Percentiles rank a stretch among this genome's conserved stretches.
These are phyloP conservation scores for Akabosia matsudoensis DNA, from an alignment of 1,140 invertebrate genomes.

Conservation along the genomic window DNA sequence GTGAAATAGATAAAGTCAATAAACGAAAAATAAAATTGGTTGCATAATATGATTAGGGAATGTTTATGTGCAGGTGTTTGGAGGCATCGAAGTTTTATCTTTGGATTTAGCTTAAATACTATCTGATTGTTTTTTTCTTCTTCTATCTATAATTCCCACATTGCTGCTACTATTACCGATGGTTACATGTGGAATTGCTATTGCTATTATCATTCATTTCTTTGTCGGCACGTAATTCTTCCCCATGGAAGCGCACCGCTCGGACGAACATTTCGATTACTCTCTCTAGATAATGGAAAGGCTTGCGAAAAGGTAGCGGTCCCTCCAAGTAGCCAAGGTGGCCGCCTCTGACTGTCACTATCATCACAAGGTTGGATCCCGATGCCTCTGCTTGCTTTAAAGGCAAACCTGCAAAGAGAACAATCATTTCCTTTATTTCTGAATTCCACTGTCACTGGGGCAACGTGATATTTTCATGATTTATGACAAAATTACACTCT, in stretches of 20 bases:
- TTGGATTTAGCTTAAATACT: no score
- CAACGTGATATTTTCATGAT: not conserved
- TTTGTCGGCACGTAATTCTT: conserved; percentile 2
- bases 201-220: conserved; percentile 25
- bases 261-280: conserved; percentile 33
- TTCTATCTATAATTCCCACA: not conserved
- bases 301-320: conserved; percentile 30
- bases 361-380: conserved; percentile 41
- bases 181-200: conserved; percentile 16
- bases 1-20: no score
- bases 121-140: not conserved
- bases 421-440: no score
- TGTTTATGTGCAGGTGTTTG: no score
- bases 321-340: conserved; percentile 41
- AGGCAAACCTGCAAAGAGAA: conserved; percentile 31
- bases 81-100: no score
- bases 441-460: not conserved
- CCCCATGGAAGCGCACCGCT: conserved; percentile 30
- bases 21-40: no score
- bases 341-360: conserved; percentile 39
- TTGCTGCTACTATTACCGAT: conserved; percentile 12
- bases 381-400: conserved; percentile 34
- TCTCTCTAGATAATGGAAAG: conserved; percentile 44
- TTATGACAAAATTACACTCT: conserved; percentile 41
- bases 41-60: no score